These are phyloP conservation scores for Lemur catta DNA, from an alignment of 2,797 vertebrate genomes.

Conservation along the genomic window DNA sequence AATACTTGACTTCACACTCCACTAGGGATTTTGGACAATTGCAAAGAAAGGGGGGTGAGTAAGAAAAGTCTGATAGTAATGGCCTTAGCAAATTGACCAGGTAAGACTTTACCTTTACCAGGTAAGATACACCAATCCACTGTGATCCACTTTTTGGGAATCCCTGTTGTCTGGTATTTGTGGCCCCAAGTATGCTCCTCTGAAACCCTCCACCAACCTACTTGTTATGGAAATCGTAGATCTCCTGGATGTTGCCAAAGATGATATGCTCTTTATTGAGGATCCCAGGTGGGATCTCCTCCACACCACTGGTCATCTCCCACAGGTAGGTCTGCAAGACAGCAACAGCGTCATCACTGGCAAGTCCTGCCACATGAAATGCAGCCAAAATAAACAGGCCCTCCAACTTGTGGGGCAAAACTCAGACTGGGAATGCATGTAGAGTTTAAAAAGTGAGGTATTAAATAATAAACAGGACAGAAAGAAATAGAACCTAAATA, in stretches of 20 bases:
- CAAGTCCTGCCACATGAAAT: conserved; percentile 12
- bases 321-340: conserved; percentile 94
- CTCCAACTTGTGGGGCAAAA: conserved; percentile 32
- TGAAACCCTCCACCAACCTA: conserved; percentile 81
- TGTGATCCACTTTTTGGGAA: not conserved
- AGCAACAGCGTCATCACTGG: conserved; percentile 63
- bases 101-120: not conserved
- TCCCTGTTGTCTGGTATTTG: not conserved
- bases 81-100: not conserved
- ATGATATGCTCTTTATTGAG: conserved; percentile 95
- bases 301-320: conserved; percentile 97
- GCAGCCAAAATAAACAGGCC: conserved; percentile 11
- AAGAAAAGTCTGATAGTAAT: not conserved
- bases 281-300: conserved; percentile 95
- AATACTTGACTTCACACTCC: not conserved
- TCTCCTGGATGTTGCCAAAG: conserved; percentile 99
- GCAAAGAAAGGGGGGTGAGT: not conserved
- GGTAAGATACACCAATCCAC: not conserved
- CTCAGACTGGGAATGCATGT: not conserved
- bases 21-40: not conserved
- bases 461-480: conserved; percentile 53
- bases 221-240: conserved; percentile 99
- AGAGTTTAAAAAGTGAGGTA: not conserved
- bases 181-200: not conserved
- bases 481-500: not conserved